These are phyloP conservation scores for Xenopus tropicalis DNA, from an alignment of 2,113 vertebrate genomes.

Conservation along the genomic window UCB_Xtro_10.0 CM004448.2:111989001-111989500, in stretches of 20 bases:
- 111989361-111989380: constrained; percentile 37
- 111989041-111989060: too few relatives aligned
- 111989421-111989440: constrained; percentile 7
- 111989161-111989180: too few relatives aligned
- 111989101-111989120: too few relatives aligned
- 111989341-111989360: not conserved
- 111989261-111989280: not conserved
- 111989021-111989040: too few relatives aligned
- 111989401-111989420: constrained; percentile 7
- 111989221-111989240: not conserved
- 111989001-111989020: too few relatives aligned
- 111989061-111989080: too few relatives aligned
- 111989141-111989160: too few relatives aligned
- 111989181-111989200: too few relatives aligned
- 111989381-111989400: constrained; percentile 19
- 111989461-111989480: constrained; percentile 4
- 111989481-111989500: not conserved
- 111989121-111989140: too few relatives aligned
- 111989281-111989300: not conserved
- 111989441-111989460: constrained; percentile 3
- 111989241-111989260: not conserved
- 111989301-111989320: not conserved
- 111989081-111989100: too few relatives aligned
- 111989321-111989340: constrained; percentile 4
- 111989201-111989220: not conserved